Percentiles rank a stretch among this genome's conserved stretches.
These are phyloP conservation scores for Hemaris fuciformis DNA, from an alignment of 2,888 invertebrate species.

Conservation along the genomic window DNA sequence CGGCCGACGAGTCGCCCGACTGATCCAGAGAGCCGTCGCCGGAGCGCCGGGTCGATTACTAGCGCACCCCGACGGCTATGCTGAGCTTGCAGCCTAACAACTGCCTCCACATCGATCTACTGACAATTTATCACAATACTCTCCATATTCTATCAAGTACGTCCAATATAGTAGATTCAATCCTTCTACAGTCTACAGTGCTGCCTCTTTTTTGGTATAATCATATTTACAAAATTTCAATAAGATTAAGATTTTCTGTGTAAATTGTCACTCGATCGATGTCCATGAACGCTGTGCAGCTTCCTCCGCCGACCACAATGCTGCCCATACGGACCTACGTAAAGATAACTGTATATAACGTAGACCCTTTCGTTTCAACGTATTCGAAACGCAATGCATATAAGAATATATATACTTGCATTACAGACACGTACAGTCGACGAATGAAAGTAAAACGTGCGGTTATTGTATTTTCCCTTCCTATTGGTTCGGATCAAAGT, in stretches of 20 bases:
- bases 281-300: slow-evolving; percentile 16
- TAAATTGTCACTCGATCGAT: slow-evolving; percentile 15
- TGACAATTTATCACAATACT: background rate
- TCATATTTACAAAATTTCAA: background rate
- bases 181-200: too few relatives aligned
- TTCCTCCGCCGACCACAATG: slow-evolving; percentile 15
- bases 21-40: slow-evolving; percentile 80
- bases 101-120: background rate
- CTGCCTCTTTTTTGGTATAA: too few relatives aligned
- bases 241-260: background rate
- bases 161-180: too few relatives aligned
- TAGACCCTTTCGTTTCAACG: slow-evolving; percentile 21
- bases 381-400: background rate
- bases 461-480: background rate
- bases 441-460: background rate
- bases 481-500: background rate
- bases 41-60: slow-evolving; percentile 66
- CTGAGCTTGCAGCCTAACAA: slow-evolving; percentile 5
- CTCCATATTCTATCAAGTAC: background rate
- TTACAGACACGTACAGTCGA: background rate
- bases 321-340: slow-evolving; percentile 14
- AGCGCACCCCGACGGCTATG: slow-evolving; percentile 63
- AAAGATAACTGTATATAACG: slow-evolving; percentile 20
- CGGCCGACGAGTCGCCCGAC: slow-evolving; percentile 82
- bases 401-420: background rate